phyloP scores from a whole-genome alignment of 35 echinoderm and acorn worm species.

The Antedon bifida region DNA sequence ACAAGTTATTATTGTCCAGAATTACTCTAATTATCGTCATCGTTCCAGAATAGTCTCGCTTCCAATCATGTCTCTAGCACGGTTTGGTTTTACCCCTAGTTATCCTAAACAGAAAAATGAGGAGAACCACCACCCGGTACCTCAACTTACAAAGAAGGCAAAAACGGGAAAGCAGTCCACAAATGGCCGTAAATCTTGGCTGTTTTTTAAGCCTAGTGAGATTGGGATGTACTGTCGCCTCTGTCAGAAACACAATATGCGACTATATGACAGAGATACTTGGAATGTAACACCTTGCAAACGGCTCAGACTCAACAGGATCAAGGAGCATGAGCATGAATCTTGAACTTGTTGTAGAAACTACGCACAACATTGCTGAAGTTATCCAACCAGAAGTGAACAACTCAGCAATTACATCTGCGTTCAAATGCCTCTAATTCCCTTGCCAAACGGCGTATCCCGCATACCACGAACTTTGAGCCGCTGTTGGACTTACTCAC shows the following conservation, averaged over 20 bases:
- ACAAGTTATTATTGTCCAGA: too few relatives aligned
- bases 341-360: neutral
- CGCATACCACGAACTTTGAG: constrained; percentile 16
- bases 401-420: constrained; percentile 13
- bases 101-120: neutral
- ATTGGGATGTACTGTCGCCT: constrained; percentile 30
- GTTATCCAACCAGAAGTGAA: constrained; percentile 5
- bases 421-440: constrained; percentile 26
- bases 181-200: constrained; percentile 22
- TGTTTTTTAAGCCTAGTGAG: constrained; percentile 1
- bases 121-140: neutral
- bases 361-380: neutral
- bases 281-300: constrained; percentile 22
- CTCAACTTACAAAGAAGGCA: neutral
- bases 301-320: constrained; percentile 12
- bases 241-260: constrained; percentile 27
- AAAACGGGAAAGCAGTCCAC: constrained; percentile 20
- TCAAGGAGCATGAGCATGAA: constrained; percentile 28
- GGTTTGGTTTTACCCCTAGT: neutral
- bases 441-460: constrained; percentile 11
- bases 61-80: too few relatives aligned
- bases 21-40: too few relatives aligned
- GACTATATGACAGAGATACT: constrained; percentile 7
- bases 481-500: constrained; percentile 2
- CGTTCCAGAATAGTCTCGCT: too few relatives aligned